Conservation (phyloP, 2,797 vertebrate genomes). For the Cryptoprocta ferox region DNA sequence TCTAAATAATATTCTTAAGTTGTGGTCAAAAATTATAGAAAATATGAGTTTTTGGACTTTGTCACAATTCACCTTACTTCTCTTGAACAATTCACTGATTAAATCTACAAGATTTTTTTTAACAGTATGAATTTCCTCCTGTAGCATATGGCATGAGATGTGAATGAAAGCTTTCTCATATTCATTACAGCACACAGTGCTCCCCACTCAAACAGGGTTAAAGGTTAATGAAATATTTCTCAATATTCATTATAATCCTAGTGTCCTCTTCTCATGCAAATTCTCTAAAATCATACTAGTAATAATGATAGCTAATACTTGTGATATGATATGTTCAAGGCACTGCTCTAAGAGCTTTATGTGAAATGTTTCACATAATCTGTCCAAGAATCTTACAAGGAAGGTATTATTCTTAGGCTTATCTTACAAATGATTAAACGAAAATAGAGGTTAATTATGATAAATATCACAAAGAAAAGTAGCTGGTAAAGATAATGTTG, state of each 20-base stretch:
- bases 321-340: conserved; percentile 56
- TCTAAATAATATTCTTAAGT: conserved; percentile 26
- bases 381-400: conserved; percentile 23
- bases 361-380: conserved; percentile 32
- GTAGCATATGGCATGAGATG: neutral
- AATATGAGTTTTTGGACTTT: neutral
- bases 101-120: neutral
- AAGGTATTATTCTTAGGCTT: conserved; percentile 5
- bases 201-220: neutral
- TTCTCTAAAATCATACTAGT: conserved; percentile 23
- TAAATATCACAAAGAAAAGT: conserved; percentile 33
- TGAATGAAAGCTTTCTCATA: conserved; percentile 31
- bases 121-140: neutral
- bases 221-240: conserved; percentile 25
- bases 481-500: neutral
- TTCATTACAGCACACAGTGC: neutral
- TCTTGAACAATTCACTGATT: conserved; percentile 10
- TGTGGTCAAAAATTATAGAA: conserved; percentile 10
- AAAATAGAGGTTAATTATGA: conserved; percentile 40
- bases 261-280: conserved; percentile 43
- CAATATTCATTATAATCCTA: neutral
- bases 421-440: conserved; percentile 54
- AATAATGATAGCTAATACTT: conserved; percentile 40
- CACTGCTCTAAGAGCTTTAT: conserved; percentile 63
- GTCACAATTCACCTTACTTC: neutral